A percentile compares a stretch with the other conserved stretches of the same genome.
Evolutionary conservation across 2,888 invertebrate species (phyloP).

Genomic region (Acanthopleura granulata): DNA sequence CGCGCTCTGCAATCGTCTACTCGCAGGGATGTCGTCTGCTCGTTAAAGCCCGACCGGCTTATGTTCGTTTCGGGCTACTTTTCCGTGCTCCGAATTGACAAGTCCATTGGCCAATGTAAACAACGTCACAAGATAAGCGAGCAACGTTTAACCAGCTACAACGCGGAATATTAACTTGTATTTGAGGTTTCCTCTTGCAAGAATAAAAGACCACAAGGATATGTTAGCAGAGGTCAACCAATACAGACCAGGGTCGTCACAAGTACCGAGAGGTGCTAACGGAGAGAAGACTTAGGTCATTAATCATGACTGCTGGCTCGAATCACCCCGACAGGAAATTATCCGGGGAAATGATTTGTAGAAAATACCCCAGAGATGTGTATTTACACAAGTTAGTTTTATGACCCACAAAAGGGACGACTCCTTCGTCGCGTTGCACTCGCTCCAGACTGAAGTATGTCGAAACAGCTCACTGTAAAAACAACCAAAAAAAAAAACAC

Average conservation of each 20-base stretch:
- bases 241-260: not conserved
- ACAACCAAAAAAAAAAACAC: too few species aligned
- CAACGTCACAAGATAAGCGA: not conserved
- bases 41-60: not conserved
- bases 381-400: constrained; percentile 7
- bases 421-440: too few species aligned
- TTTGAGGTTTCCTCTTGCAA: not conserved
- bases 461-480: too few species aligned
- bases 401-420: not conserved
- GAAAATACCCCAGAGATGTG: not conserved
- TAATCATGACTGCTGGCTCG: not conserved
- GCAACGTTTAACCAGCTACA: constrained; percentile 7
- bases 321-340: constrained; percentile 1
- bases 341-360: not conserved
- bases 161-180: not conserved
- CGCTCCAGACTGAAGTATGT: too few species aligned
- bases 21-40: not conserved
- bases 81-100: not conserved
- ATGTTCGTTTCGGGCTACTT: not conserved
- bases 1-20: not conserved
- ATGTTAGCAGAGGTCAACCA: not conserved
- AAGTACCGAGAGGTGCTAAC: not conserved
- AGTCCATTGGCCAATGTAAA: not conserved
- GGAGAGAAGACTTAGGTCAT: not conserved
- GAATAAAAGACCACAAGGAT: constrained; percentile 10